A percentile compares a stretch with the other conserved stretches of the same genome.
phyloP scores from a whole-genome alignment of 2,888 invertebrate genomes.

The Anagyrus pseudococci region DNA sequence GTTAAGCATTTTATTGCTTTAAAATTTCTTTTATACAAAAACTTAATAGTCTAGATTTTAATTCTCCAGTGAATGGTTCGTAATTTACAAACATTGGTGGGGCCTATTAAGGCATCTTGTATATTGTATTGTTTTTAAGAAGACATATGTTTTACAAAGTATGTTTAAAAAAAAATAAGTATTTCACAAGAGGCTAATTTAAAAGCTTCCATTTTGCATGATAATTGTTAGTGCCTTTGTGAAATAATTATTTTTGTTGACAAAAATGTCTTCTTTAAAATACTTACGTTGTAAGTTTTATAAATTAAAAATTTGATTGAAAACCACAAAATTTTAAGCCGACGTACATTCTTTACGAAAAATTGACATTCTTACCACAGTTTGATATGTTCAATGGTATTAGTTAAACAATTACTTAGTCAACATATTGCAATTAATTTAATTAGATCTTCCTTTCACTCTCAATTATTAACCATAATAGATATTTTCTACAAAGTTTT shows the following conservation, averaged over 20 bases:
- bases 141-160: slow-evolving; percentile 2
- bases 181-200: not conserved
- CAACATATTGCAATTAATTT: too few species aligned
- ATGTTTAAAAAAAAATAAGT: not conserved
- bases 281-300: slow-evolving; percentile 3
- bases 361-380: not conserved
- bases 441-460: too few species aligned
- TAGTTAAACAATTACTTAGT: too few species aligned
- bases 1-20: slow-evolving; percentile 23
- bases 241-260: not conserved
- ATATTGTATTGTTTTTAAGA: slow-evolving; percentile 14
- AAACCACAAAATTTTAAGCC: not conserved
- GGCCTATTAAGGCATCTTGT: slow-evolving; percentile 14
- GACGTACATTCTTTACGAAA: not conserved
- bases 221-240: not conserved
- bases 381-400: too few species aligned
- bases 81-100: slow-evolving; percentile 8
- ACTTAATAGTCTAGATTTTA: slow-evolving; percentile 15
- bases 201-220: not conserved
- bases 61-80: slow-evolving; percentile 13
- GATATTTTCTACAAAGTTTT: too few species aligned
- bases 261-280: slow-evolving; percentile 1
- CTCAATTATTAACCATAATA: too few species aligned
- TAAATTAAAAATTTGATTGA: slow-evolving; percentile 11
- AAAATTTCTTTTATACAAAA: slow-evolving; percentile 22